Evolutionary conservation across 2,888 invertebrate genomes (phyloP), one percentile per base, ranked within the genome.

Genomic region (Diachrysia chrysitis): DNA sequence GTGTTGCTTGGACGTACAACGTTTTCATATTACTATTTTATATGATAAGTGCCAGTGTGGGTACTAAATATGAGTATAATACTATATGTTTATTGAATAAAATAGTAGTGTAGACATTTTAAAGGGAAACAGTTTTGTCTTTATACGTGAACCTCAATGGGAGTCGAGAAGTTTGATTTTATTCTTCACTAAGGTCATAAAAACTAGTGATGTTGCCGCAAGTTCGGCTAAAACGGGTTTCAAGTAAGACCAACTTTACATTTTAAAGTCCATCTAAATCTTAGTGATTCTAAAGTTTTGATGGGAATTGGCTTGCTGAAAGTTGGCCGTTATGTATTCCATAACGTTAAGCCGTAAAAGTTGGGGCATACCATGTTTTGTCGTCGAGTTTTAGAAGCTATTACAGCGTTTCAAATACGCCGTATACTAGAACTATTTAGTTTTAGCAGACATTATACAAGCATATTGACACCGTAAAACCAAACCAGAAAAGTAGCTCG

Each of bases 211-310:
- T 56, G 59, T 68, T 42, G 17, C 55, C 53, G 56, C 42, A 78
- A 73, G 51, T 80, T 80, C 55, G 35, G 55, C 76, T 67, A 64
- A 80, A 79, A 72, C 61, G 62, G 68, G 58, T 66, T 69, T 68
- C 65, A 72, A 71, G 68, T 56, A 62, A 66, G 73, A 63, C 66
- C 60, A 73, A 80, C 76, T 81, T 80, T 70, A 35, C 66, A 70
- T 81, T 81, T 80, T 78, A 78, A 81, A 81, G 71, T 76, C 69
- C 58, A 73, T 62, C 71, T 73, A 81, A 78, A 81, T 78, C 76
- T 68, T 71, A 60, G 73, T 58, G 73, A 68, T 73, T 73, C 64
- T 57, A 55, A 81, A 79, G 73, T 79, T 79, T 75, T 76, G 68
- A 81, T 78, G 53, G 71, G 69, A 65, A 76, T 70, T 63, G 69